Evolutionary conservation across 2,888 invertebrate species (phyloP), one percentile per base, ranked within the genome.

Genomic region (Amiota communis): DNA sequence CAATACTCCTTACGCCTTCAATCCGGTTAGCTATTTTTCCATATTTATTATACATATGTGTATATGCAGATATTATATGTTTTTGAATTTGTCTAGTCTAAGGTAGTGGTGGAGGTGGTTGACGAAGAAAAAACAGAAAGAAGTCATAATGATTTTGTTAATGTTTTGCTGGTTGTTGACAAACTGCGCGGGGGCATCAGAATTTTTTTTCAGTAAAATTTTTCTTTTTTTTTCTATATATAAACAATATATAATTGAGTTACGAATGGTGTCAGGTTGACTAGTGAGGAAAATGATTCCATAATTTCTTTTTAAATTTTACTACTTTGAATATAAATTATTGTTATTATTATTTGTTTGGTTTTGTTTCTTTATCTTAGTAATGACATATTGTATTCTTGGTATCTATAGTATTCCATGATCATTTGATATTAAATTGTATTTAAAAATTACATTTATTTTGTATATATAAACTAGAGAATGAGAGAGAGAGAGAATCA

Each of bases 101-200:
- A 6, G 36, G 36, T 23, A 23, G 36, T 36, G 8, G 36, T 6
- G 36, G 3, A 6, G 6, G 36, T 36, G 36, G 36, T 36, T 36
- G 6, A 36, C 36, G 8, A 36, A 36, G 36, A 36, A 36, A 6
- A 36, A 36, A 36, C 36, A 36, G 47, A 68, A 51, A 20, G 53
- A 53, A 63, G 59, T 17, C 17, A 59, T 74, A 78, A 77, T 74
- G 70, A 77, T 80, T 75, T 70, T 70, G 72, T 79, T 79, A 78
- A 77, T 74, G 81, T 80, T n/a, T n/a, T 86, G 86, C 85, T 84
- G 87, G 81, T 77, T 80, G 85, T 87, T 88, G 88, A 88, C 88
- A 88, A 88, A 88, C 88, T 88, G 88, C 82, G 86, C 88, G 67
- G 79, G 83, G 83, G 80, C 83, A 88, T 88, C 88, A 88, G 88